Evolutionary conservation across 2,797 vertebrate species (phyloP), one percentile per base, ranked within the genome.

Genomic region (Tokudaia tokunoshimensis): DNA sequence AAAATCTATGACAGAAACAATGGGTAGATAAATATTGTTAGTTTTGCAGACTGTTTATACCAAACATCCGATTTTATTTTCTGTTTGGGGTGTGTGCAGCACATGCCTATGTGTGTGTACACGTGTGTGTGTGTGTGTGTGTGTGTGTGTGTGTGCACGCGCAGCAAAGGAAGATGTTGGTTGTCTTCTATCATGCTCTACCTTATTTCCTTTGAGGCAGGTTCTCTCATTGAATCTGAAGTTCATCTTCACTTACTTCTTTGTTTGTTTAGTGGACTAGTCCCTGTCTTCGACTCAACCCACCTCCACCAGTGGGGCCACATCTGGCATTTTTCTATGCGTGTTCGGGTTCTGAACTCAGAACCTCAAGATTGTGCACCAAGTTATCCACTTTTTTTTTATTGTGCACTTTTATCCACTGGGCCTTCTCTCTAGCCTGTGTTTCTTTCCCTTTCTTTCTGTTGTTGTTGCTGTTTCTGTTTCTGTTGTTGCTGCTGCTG

Each of bases 1-100:
- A 47, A 89, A 86, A 74, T 63, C 9, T 81, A 63, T 34, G 50
- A 90, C n/a, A 76, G 41, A 92, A 80, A 95, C 88, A 96, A 92
- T 88, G 52, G 29, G 67, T 57, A 84, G 4, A 70, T 75, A 87
- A 83, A 85, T 22, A 79, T 59, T 78, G 22, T 91, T 50, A 59
- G n/a, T 59, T 24, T 67, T 76, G 44, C 76, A 52, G 31, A 22
- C 44, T 34, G 29, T 92, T 95, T 92, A 94, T n/a, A 87, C 83
- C 87, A 78, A 87, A 50, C 44, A 17, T 86, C 63, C n/a, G 2
- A 50, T 44, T 76, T 76, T 76, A 41, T 50, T 78, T 50, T 50
- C 44, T 78, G 75, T 78, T 47, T 82, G 59, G 17, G 31, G 14
- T 52, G 47, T 31, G 47, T 52, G 52, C 52, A 52, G 52, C 52